These are phyloP conservation scores for Haemorhous mexicanus DNA, from an alignment of 2,113 vertebrate species.

Conservation along the genomic window DNA sequence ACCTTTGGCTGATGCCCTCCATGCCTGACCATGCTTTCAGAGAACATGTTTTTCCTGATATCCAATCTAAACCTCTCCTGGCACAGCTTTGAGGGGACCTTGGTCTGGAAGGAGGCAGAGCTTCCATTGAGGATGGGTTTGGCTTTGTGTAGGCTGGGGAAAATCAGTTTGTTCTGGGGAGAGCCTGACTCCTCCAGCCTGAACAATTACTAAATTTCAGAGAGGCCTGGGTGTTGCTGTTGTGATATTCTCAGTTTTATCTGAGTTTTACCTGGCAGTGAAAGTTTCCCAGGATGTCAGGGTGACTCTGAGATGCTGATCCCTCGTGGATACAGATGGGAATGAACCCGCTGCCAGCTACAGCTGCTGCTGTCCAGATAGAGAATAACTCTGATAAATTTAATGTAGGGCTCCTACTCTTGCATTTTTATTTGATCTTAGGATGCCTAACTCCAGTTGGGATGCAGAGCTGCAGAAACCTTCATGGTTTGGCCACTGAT, in stretches of 20 bases:
- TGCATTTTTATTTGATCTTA: background rate
- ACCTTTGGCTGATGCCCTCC: fast-evolving
- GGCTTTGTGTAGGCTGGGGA: background rate
- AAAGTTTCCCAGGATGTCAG: background rate
- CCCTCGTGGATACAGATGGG: background rate
- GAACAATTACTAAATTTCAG: background rate
- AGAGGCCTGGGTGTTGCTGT: fast-evolving
- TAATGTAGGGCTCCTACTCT: background rate
- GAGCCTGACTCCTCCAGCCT: fast-evolving
- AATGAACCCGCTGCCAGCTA: background rate
- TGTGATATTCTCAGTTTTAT: background rate
- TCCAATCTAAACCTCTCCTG: background rate
- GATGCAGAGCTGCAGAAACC: background rate
- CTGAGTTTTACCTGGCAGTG: background rate
- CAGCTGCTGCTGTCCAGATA: background rate
- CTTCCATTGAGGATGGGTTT: background rate
- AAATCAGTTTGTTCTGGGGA: background rate
- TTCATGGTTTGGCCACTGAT: background rate
- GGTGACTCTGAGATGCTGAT: background rate
- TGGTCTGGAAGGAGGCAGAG: background rate
- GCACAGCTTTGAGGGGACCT: background rate
- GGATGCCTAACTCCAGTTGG: background rate
- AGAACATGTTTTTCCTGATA: fast-evolving
- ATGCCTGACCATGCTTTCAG: background rate
- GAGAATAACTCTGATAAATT: background rate